Percentiles rank a stretch among this genome's conserved stretches.
Conservation (phyloP, 2,113 vertebrate genomes). For the Mohoua ochrocephala region DNA sequence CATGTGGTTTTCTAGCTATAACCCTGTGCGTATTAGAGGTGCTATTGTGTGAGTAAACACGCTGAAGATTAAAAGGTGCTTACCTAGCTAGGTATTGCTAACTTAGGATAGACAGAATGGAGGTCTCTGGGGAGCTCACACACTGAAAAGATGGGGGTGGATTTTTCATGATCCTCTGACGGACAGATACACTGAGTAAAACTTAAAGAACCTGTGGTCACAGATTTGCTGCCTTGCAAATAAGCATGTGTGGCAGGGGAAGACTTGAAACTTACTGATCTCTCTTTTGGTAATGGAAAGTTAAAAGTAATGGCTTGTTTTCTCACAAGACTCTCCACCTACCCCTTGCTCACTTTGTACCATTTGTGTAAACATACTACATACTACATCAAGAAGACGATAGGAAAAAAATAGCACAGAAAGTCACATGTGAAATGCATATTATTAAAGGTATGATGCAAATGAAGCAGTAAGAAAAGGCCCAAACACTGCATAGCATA, state of each 20-base stretch:
- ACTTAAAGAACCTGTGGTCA: conserved; percentile 7
- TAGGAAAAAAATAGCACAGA: neutral
- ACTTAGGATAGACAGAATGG: neutral
- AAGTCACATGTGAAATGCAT: neutral
- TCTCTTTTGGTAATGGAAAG: conserved; percentile 47
- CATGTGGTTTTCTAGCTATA: neutral
- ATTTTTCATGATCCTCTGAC: neutral
- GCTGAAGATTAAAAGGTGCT: neutral
- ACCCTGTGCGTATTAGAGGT: neutral
- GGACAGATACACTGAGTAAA: conserved; percentile 6
- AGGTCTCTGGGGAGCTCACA: neutral
- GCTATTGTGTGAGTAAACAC: neutral
- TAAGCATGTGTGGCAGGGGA: neutral
- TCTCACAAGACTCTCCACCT: conserved; percentile 2
- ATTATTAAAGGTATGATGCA: neutral
- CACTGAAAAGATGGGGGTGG: neutral
- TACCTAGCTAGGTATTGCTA: neutral
- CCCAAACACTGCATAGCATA: neutral
- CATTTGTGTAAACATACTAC: neutral
- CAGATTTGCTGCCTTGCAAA: conserved; percentile 8
- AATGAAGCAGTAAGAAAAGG: neutral
- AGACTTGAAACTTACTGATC: conserved; percentile 30
- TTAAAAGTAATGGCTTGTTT: neutral
- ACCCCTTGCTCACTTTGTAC: neutral
- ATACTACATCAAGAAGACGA: neutral